Evolutionary conservation across 2,888 invertebrate species (phyloP).

Genomic region (Chymomyza caudatula): DNA sequence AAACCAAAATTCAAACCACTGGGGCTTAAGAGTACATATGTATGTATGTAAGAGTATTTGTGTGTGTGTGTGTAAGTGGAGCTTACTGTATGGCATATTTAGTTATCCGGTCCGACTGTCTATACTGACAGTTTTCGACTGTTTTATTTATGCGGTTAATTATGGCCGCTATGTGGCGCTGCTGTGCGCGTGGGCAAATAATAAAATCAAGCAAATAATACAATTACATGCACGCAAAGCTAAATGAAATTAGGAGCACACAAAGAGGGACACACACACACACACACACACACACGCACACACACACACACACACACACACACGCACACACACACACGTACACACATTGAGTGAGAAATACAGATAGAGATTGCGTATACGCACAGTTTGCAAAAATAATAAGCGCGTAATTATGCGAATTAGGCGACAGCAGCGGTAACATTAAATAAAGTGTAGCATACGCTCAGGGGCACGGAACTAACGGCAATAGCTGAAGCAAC

Average conservation of each 20-base stretch:
- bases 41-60: too few relatives aligned
- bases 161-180: constrained; percentile 49
- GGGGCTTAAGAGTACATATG: neutral
- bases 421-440: constrained; percentile 52
- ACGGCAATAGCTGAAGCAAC: neutral
- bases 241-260: constrained; percentile 60
- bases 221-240: constrained; percentile 66
- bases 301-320: constrained; percentile 10
- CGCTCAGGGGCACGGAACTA: constrained; percentile 59
- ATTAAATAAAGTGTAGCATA: constrained; percentile 69
- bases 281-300: constrained; percentile 14
- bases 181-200: constrained; percentile 39
- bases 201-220: constrained; percentile 70
- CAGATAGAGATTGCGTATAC: constrained; percentile 12
- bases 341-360: neutral
- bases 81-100: constrained; percentile 8
- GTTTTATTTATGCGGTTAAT: constrained; percentile 72
- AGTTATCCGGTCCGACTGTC: neutral
- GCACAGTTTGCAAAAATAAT: constrained; percentile 64
- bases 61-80: constrained; percentile 7
- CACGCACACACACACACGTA: constrained; percentile 11
- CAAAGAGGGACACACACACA: constrained; percentile 9
- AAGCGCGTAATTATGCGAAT: constrained; percentile 72
- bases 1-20: neutral
- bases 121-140: constrained; percentile 49